Percentiles rank a stretch among this genome's conserved stretches.
phyloP scores from a whole-genome alignment of 2,113 vertebrate species.

The Pangasianodon hypophthalmus region DNA sequence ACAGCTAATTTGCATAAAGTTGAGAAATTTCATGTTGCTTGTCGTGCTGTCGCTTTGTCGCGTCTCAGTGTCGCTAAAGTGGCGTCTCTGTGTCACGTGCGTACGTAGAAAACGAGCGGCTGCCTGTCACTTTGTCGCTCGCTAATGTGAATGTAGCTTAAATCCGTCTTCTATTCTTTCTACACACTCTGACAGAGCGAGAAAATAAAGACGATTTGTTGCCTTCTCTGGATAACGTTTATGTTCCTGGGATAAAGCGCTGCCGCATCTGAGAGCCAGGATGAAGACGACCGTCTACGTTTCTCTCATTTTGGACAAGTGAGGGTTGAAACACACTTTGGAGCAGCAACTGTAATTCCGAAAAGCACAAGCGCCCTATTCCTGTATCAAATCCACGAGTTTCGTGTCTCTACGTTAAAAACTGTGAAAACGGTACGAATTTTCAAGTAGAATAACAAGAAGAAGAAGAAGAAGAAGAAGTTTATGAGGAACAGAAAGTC shows the following conservation, averaged over 20 bases:
- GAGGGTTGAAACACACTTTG: neutral
- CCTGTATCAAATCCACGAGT: no score
- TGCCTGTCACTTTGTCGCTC: no score
- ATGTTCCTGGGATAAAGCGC: neutral
- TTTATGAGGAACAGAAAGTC: neutral
- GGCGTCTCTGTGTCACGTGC: no score
- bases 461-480: neutral
- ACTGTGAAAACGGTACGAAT: neutral
- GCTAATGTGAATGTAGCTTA: no score
- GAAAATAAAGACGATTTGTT: neutral
- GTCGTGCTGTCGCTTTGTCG: no score
- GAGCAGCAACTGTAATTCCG: no score
- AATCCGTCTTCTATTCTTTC: no score
- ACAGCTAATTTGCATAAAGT: no score
- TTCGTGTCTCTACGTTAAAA: neutral
- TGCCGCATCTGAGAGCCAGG: neutral
- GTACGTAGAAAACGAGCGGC: no score
- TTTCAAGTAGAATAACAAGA: neutral
- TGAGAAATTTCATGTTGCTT: no score
- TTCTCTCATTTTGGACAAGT: neutral
- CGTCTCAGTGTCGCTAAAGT: no score
- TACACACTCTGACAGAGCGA: no score
- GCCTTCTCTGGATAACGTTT: neutral
- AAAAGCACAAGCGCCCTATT: neutral
- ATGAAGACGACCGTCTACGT: neutral